A percentile compares a stretch with the other conserved stretches of the same genome.
phyloP scores from a whole-genome alignment of 2,113 vertebrate genomes.

The Nematolebias whitei region DNA sequence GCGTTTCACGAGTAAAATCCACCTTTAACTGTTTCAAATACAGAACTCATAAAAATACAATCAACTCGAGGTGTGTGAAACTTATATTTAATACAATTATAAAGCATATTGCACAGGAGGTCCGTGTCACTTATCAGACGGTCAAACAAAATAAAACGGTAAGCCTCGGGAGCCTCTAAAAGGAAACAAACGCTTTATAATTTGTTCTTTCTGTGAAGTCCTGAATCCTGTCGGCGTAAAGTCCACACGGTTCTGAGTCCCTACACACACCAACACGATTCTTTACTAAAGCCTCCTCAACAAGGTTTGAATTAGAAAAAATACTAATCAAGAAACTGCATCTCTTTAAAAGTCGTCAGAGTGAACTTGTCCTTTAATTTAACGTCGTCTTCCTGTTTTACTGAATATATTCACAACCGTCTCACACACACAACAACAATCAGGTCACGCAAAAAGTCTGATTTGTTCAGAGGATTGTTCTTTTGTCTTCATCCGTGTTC shows the following conservation, averaged over 20 bases:
- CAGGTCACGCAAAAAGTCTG: too few species aligned
- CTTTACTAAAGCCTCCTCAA: neutral
- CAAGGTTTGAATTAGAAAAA: neutral
- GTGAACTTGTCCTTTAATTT: too few species aligned
- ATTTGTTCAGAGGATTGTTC: slow-evolving; percentile 33
- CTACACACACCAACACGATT: too few species aligned
- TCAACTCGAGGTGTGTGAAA: slow-evolving; percentile 42
- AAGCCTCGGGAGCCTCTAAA: slow-evolving; percentile 7
- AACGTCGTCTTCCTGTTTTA: slow-evolving; percentile 13
- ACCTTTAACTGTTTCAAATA: neutral
- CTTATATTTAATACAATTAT: slow-evolving; percentile 70
- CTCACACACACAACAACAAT: slow-evolving; percentile 31
- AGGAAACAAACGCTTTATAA: slow-evolving; percentile 26
- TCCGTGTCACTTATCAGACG: slow-evolving; percentile 50
- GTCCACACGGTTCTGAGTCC: too few species aligned
- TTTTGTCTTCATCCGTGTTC: neutral
- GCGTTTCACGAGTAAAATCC: neutral
- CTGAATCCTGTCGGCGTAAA: slow-evolving; percentile 10
- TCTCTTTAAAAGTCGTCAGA: too few species aligned
- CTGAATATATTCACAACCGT: slow-evolving; percentile 31
- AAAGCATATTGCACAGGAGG: slow-evolving; percentile 78
- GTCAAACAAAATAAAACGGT: slow-evolving; percentile 35
- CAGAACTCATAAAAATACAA: neutral
- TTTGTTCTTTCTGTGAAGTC: slow-evolving; percentile 33
- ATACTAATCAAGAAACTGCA: too few species aligned